Percentiles rank a stretch among this genome's conserved stretches.
Evolutionary conservation across 1,140 invertebrate species (phyloP).

Genomic region (Eulimnadia texana): DNA sequence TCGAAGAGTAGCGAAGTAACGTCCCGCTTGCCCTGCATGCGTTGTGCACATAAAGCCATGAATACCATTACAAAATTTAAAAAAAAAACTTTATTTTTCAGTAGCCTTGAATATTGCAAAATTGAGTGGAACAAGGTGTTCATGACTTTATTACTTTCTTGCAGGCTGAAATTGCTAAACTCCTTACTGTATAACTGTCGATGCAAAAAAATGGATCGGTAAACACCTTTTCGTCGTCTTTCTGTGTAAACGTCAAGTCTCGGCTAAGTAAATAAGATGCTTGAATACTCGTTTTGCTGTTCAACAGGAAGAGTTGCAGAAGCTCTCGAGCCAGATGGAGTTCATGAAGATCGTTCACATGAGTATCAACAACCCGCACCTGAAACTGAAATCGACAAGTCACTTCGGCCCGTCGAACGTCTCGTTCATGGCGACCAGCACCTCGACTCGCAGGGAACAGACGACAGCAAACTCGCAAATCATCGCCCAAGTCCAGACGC

Average conservation of each 20-base stretch:
- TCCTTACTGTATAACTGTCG: conserved; percentile 15
- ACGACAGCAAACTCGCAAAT: neutral
- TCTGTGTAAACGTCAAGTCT: too few relatives aligned
- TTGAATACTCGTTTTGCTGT: too few relatives aligned
- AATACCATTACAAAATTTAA: neutral
- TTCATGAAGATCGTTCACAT: conserved; percentile 86
- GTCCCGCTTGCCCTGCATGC: neutral
- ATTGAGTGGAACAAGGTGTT: too few relatives aligned
- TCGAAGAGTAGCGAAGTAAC: neutral
- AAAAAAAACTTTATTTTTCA: neutral
- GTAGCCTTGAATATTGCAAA: too few relatives aligned
- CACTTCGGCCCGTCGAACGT: conserved; percentile 46
- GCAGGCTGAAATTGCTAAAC: conserved; percentile 15
- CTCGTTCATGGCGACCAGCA: conserved; percentile 21
- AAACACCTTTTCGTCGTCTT: too few relatives aligned
- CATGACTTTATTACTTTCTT: conserved; percentile 8
- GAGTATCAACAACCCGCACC: conserved; percentile 76
- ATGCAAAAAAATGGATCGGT: neutral
- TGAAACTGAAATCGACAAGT: conserved; percentile 63
- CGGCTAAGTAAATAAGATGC: too few relatives aligned
- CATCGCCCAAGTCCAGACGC: neutral
- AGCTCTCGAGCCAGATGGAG: conserved; percentile 75
- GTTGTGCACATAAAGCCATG: neutral
- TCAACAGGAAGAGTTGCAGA: conserved; percentile 69
- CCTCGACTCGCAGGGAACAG: neutral